A percentile compares a stretch with the other conserved stretches of the same genome.
These are phyloP conservation scores for Zaprionus inermis DNA, from an alignment of 1,140 invertebrate genomes.

Conservation along the genomic window DNA sequence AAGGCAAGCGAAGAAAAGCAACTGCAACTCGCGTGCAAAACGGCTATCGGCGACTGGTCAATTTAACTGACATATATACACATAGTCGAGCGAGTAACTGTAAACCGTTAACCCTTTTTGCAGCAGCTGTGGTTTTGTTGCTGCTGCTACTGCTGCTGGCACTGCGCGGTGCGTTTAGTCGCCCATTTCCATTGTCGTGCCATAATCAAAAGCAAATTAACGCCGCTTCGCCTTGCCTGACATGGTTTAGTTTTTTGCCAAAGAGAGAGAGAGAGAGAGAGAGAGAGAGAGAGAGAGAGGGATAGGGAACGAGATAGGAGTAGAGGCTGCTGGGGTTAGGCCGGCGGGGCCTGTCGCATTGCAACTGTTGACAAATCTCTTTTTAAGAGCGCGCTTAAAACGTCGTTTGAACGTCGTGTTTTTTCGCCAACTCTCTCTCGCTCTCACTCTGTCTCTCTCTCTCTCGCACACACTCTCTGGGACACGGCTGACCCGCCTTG, in stretches of 20 bases:
- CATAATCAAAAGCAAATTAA: conserved; percentile 81
- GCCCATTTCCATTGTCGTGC: conserved; percentile 58
- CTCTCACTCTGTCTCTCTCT: conserved; percentile 20
- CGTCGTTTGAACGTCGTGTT: conserved; percentile 67
- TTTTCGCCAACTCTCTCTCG: conserved; percentile 38
- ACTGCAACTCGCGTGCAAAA: not conserved
- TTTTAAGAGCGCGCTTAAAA: conserved; percentile 82
- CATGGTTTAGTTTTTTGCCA: conserved; percentile 39
- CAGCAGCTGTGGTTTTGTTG: conserved; percentile 8
- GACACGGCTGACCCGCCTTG: conserved; percentile 27
- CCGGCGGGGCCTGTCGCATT: conserved; percentile 54
- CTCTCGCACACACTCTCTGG: conserved; percentile 17
- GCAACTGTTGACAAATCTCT: conserved; percentile 83
- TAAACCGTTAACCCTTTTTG: not conserved
- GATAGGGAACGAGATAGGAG: too few species aligned
- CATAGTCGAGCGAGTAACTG: not conserved
- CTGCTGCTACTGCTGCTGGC: conserved; percentile 5
- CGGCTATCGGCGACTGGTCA: not conserved
- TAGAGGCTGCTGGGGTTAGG: conserved; percentile 2
- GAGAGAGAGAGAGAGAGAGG: not conserved
- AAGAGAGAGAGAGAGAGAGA: not conserved
- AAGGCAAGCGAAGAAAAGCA: not conserved
- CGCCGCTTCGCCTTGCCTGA: conserved; percentile 42
- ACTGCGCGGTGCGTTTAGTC: conserved; percentile 38
- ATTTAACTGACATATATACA: not conserved